Base-by-base conservation (phyloP, 2,113 vertebrate genomes). In the Albula goreensis region DNA sequence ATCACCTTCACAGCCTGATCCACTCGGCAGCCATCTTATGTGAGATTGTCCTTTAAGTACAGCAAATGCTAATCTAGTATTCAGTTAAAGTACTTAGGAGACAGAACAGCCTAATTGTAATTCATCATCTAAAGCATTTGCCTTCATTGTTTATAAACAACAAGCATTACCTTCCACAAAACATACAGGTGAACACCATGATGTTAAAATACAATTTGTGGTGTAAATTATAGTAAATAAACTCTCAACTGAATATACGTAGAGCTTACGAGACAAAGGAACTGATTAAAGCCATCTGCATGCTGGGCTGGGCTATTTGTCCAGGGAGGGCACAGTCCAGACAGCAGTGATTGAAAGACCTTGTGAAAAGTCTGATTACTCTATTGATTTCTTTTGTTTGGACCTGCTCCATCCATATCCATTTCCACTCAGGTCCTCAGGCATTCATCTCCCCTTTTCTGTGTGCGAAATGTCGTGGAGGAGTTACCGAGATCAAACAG, bases 311-410 rank as follows among this genome's bases (percentile, higher is more conserved):
- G 57, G 57, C 48, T 81, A 51, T 81, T 52, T 82, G 49, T 86
- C 49, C 41, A 51, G 31, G 22, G 31, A 56, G 25, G 9, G 70
- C 41, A 9, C 51, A n/a, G 74, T 85, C 51, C 12, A 53, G 48
- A 66, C 31, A 50, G 60, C 25, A 13, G 41, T 60, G 49, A 31
- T 50, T 66, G 57, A 70, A 80, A 41, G 8, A 53, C 53, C 51
- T 48, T 48, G 49, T 81, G 8, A 80, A 22, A 25, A 50, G 78
- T 22, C 17, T 85, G 56, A 70, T 81, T 85, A 49, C 12, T 78
- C 70, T 48, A 85, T 81, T 66, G 85, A 80, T 57, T 81, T 81
- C 13, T n/a, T 12, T 19, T 66, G 53, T 82, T 82, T 81, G 50
- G 53, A 25, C 74, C 4, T 56, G 78, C 50, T 52, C 49, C 22